Evolutionary conservation across 2,797 vertebrate genomes (phyloP), one percentile per base, ranked within the genome.

Genomic region (Catostomus latipinnis): DNA sequence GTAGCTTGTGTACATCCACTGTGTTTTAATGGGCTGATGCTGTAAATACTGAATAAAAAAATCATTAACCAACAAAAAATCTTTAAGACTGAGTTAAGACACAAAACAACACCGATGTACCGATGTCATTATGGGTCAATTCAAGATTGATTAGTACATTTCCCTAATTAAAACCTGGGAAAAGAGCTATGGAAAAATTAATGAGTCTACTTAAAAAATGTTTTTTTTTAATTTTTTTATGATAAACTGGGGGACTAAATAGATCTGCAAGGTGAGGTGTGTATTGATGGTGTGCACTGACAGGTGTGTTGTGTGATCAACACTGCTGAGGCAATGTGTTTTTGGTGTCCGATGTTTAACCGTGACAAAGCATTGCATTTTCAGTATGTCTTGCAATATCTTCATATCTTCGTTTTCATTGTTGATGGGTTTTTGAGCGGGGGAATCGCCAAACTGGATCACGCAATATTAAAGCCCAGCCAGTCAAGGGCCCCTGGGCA

Each of bases 361-460:
- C 50, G 18, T 78, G 57, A 62, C 22, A 62, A 71, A 71, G 56
- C 13, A 11, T 18, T 78, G 11, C 14, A 22, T 78, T 78, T 78
- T 48, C 4, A 63, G 6, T 62, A 52, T 50, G n/a, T 77, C 13
- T 22, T 62, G 49, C 6, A 16, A 18, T 12, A 50, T 13, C 49
- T 61, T 34, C 49, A 49, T 22, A 22, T 22, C 22, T 22, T 22
- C 22, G 22, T 22, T 1, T 22, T 22, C 22, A 22, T 22, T 22
- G 2, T 22, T 22, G 22, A 22, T 22, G 22, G 22, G 22, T 22
- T 22, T 22, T 22, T 1, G 22, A 22, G 22, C 22, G 22, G 22
- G 22, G 22, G 22, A 2, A 22, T 22, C 22, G 2, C 22, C 22
- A 22, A 22, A 22, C 22, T 22, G 22, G 22, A 22, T 22, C 76